These are phyloP conservation scores for Pteruthius melanotis DNA, from an alignment of 2,113 vertebrate genomes.

Conservation along the genomic window DNA sequence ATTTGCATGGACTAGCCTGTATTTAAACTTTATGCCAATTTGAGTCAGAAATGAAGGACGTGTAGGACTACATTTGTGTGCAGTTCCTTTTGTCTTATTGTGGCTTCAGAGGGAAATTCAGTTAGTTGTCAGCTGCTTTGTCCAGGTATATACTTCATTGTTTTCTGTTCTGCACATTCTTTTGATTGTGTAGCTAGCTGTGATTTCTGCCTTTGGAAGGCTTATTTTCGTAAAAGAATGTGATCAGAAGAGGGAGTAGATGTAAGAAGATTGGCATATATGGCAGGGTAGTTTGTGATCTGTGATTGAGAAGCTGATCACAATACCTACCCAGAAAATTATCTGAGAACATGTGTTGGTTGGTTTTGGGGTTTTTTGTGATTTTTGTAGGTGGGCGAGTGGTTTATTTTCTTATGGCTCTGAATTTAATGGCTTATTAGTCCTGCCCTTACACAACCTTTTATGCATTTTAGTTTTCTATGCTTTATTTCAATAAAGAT, in stretches of 20 bases:
- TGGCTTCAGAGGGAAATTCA: background rate
- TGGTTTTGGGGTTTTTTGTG: background rate
- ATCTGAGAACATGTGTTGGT: background rate
- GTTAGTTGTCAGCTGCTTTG: background rate
- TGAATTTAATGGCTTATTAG: background rate
- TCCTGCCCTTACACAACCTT: background rate
- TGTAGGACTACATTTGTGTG: background rate
- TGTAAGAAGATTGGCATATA: background rate
- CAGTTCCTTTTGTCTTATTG: background rate
- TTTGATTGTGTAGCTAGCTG: background rate
- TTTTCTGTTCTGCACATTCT: background rate
- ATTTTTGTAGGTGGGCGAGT: background rate
- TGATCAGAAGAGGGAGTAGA: background rate
- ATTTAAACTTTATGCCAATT: background rate
- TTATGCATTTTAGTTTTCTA: background rate
- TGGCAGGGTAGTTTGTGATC: background rate
- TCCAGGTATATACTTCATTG: background rate
- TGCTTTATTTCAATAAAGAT: background rate
- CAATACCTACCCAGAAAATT: background rate
- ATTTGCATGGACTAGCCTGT: background rate
- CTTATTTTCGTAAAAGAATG: background rate
- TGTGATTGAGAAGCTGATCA: background rate
- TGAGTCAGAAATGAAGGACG: background rate
- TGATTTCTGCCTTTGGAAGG: background rate
- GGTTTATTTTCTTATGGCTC: background rate